Evolutionary conservation across 2,888 invertebrate genomes (phyloP).

Genomic region (Clistopyga incitator): DNA sequence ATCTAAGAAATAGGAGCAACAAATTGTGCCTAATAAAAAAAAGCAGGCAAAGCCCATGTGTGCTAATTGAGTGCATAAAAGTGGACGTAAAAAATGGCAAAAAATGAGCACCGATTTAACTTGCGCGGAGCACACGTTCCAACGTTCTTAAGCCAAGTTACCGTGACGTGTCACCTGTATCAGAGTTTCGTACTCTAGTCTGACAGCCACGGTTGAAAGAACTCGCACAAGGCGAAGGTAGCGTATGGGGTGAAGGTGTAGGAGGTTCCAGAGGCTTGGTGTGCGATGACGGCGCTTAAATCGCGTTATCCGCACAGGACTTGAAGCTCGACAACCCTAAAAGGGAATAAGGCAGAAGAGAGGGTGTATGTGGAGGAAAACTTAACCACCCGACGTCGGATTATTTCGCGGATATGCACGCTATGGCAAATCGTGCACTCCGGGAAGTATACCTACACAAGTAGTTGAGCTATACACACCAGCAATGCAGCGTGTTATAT

Average conservation of each 20-base stretch:
- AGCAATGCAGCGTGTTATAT: background rate
- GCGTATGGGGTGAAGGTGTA: background rate
- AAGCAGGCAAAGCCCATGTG: too few relatives aligned
- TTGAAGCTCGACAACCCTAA: conserved; percentile 16
- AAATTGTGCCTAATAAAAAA: too few relatives aligned
- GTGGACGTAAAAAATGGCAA: background rate
- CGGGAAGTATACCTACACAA: conserved; percentile 8
- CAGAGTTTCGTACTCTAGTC: conserved; percentile 22
- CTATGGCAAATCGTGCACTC: conserved; percentile 40
- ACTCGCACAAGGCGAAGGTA: background rate
- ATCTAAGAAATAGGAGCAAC: too few relatives aligned
- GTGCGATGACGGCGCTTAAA: conserved; percentile 4
- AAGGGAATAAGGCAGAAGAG: conserved; percentile 6
- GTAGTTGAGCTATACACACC: background rate
- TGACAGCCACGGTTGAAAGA: conserved; percentile 21
- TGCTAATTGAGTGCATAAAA: background rate
- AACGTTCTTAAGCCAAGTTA: background rate
- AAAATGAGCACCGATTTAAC: background rate
- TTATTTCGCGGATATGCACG: conserved; percentile 61
- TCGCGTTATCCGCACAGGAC: conserved; percentile 29
- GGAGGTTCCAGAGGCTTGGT: background rate
- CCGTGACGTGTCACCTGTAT: conserved; percentile 6
- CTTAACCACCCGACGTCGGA: conserved; percentile 56
- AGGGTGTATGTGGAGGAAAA: conserved; percentile 40
- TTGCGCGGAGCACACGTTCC: background rate